phyloP scores from a whole-genome alignment of 2,888 invertebrate genomes.

The Heteromurus nitidus region DNA sequence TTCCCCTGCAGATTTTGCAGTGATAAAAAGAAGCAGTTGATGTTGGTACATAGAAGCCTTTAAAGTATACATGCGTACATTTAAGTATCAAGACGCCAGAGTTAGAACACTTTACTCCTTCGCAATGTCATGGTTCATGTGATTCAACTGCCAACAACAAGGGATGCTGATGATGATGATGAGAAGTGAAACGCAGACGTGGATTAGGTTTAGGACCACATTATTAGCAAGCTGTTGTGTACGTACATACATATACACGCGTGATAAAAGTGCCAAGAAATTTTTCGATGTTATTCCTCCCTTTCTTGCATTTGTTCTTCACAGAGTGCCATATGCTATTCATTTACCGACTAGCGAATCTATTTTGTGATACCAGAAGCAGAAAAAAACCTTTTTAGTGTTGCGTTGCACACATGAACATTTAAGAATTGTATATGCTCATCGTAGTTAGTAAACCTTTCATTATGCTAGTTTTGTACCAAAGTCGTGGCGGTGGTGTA shows the following conservation, averaged over 20 bases:
- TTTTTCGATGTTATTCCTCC: neutral
- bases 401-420: neutral
- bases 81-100: neutral
- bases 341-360: too few relatives aligned
- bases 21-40: too few relatives aligned
- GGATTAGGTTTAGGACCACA: neutral
- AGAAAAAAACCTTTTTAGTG: neutral
- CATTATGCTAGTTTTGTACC: neutral
- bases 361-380: too few relatives aligned
- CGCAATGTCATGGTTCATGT: slow-evolving; percentile 14
- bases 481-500: neutral
- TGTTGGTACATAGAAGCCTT: too few relatives aligned
- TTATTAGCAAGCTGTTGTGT: neutral
- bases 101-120: too few relatives aligned
- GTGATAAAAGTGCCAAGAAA: neutral
- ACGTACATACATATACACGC: neutral
- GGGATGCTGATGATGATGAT: neutral
- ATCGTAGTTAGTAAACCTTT: neutral
- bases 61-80: too few relatives aligned
- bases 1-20: too few relatives aligned
- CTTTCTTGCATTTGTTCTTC: too few relatives aligned
- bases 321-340: neutral
- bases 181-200: slow-evolving; percentile 7
- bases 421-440: neutral
- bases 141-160: neutral